These are phyloP conservation scores for Trichogramma pretiosum DNA, from an alignment of 1,140 invertebrate genomes.

Conservation along the genomic window DNA sequence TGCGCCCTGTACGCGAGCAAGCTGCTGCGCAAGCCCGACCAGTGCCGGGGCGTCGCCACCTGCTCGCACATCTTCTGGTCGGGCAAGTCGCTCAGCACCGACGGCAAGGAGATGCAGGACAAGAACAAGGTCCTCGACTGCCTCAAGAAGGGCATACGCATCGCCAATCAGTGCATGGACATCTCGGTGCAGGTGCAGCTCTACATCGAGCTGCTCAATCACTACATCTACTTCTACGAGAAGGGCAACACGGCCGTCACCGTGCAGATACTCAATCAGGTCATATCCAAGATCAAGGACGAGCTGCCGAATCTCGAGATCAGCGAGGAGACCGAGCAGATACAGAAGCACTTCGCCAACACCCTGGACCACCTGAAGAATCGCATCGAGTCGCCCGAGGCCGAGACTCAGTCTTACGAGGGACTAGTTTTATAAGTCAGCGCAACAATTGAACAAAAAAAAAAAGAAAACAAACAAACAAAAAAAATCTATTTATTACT, in stretches of 20 bases:
- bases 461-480: too few species aligned
- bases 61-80: constrained; percentile 97
- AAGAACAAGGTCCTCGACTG: constrained; percentile 88
- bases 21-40: constrained; percentile 94
- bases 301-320: constrained; percentile 86
- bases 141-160: constrained; percentile 88
- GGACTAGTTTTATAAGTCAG: constrained; percentile 50
- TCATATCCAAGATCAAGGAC: constrained; percentile 86
- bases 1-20: constrained; percentile 91
- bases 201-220: constrained; percentile 88
- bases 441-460: not conserved
- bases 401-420: constrained; percentile 56
- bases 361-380: constrained; percentile 68
- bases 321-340: constrained; percentile 91
- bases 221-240: constrained; percentile 91
- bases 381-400: constrained; percentile 38
- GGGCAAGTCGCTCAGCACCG: constrained; percentile 63
- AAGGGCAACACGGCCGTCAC: constrained; percentile 74
- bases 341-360: constrained; percentile 88
- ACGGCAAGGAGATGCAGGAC: constrained; percentile 74
- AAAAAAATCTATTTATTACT: too few species aligned
- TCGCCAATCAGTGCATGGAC: constrained; percentile 96
- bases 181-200: constrained; percentile 92
- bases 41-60: constrained; percentile 81
- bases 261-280: constrained; percentile 69